Evolutionary conservation across 2,797 vertebrate species (phyloP).

Genomic region (Tokudaia muenninki): DNA sequence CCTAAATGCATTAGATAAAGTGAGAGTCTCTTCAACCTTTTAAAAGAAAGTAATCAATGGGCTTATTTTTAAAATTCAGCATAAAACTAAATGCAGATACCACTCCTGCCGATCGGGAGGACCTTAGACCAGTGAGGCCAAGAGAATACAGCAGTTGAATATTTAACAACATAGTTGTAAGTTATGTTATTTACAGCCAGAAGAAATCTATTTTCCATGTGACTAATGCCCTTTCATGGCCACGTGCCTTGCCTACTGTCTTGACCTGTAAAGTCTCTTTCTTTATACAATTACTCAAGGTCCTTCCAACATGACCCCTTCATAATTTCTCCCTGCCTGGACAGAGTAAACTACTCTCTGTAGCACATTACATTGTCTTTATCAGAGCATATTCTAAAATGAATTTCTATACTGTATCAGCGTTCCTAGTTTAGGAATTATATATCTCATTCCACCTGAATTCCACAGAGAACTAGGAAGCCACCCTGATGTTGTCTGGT

Average conservation of each 20-base stretch:
- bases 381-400: background rate
- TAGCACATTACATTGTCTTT: background rate
- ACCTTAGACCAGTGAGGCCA: slow-evolving; percentile 40
- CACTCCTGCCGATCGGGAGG: background rate
- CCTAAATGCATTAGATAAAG: background rate
- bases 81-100: slow-evolving; percentile 39
- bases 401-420: background rate
- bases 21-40: background rate
- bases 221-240: background rate
- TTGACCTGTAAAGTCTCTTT: background rate
- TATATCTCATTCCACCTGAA: background rate
- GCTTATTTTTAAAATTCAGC: background rate
- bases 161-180: background rate
- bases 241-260: background rate
- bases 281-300: slow-evolving; percentile 7
- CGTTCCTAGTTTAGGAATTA: background rate
- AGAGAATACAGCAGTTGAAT: background rate
- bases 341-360: background rate
- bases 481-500: background rate
- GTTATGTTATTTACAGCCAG: background rate
- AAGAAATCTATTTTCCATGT: background rate
- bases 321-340: background rate
- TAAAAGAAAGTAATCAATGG: background rate
- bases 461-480: background rate
- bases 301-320: background rate